A percentile compares a stretch with the other conserved stretches of the same genome.
These are phyloP conservation scores for Microhierax caerulescens DNA, from an alignment of 2,797 vertebrate genomes.

Conservation along the genomic window DNA sequence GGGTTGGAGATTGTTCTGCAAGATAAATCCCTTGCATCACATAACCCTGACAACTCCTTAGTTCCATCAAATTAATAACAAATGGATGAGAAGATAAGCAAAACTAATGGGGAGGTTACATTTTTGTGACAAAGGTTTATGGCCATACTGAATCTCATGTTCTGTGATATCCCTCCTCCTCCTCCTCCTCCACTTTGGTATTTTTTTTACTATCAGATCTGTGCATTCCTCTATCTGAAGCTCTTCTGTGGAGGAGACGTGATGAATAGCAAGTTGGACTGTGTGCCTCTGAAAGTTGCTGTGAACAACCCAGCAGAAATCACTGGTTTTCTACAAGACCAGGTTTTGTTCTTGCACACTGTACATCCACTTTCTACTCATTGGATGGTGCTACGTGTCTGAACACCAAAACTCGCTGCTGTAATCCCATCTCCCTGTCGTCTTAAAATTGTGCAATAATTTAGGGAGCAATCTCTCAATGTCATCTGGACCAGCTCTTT, in stretches of 20 bases:
- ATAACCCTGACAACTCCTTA: slow-evolving; percentile 73
- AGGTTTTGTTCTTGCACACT: neutral
- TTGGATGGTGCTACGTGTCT: neutral
- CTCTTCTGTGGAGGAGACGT: neutral
- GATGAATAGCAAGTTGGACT: neutral
- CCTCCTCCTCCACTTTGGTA: neutral
- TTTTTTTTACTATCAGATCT: slow-evolving; percentile 70
- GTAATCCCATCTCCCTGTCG: neutral
- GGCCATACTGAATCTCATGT: slow-evolving; percentile 72
- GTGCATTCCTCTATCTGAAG: slow-evolving; percentile 60
- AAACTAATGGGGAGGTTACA: slow-evolving; percentile 79
- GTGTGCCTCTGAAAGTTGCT: neutral
- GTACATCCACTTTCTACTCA: neutral
- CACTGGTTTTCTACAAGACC: neutral
- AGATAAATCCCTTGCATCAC: slow-evolving; percentile 83
- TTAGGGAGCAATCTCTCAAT: neutral
- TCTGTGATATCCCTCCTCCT: slow-evolving; percentile 68
- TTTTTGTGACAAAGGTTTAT: slow-evolving; percentile 81
- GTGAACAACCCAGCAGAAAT: neutral
- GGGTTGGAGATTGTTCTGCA: slow-evolving; percentile 79
- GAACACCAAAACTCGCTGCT: neutral
- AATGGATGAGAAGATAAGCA: slow-evolving; percentile 83
- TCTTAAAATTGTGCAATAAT: neutral
- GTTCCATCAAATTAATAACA: slow-evolving; percentile 82
- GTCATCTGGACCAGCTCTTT: neutral